Conservation (phyloP, 2,797 vertebrate genomes). For the Tinamus major region DNA sequence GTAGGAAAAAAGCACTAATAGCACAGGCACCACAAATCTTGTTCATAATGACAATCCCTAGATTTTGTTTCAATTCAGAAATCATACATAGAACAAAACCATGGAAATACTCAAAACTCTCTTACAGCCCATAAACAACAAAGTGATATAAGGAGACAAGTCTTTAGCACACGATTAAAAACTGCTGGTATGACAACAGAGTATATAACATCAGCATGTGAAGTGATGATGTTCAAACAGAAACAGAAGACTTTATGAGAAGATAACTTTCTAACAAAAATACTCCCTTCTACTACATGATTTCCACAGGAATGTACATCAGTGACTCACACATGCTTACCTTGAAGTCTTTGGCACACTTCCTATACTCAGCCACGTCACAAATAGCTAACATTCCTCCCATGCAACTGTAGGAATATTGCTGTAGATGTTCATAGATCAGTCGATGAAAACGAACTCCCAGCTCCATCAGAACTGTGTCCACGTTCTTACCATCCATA, state of each 20-base stretch:
- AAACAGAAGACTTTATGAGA: background rate
- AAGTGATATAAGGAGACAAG: background rate
- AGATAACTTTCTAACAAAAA: background rate
- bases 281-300: background rate
- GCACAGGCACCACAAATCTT: background rate
- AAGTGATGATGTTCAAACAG: background rate
- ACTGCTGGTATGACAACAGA: background rate
- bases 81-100: background rate
- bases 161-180: background rate
- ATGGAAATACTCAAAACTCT: background rate
- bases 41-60: background rate
- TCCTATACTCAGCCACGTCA: slow-evolving; percentile 97
- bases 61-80: background rate
- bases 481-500: slow-evolving; percentile 99
- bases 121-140: background rate
- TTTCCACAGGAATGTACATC: accelerated
- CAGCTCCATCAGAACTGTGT: slow-evolving; percentile 95
- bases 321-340: slow-evolving; percentile 75
- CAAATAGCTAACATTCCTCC: slow-evolving; percentile 99
- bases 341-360: slow-evolving; percentile 97
- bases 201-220: background rate
- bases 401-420: slow-evolving; percentile 98
- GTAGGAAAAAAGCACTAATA: background rate
- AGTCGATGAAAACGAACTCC: slow-evolving; percentile 97
- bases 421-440: slow-evolving; percentile 96